These are phyloP conservation scores for Piprites chloris DNA, from an alignment of 2,113 vertebrate species.

Conservation along the genomic window DNA sequence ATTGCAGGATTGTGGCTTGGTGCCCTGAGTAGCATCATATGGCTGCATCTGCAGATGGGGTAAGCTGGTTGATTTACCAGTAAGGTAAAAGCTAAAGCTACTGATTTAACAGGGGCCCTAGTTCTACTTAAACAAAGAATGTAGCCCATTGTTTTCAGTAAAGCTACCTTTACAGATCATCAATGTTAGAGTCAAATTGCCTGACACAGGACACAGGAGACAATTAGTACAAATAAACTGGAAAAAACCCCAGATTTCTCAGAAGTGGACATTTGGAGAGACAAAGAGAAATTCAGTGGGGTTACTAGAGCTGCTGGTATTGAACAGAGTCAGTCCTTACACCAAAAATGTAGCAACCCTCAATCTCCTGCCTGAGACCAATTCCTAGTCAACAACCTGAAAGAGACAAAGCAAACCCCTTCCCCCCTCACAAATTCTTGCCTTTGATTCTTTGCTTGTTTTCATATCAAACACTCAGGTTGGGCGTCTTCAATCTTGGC, in stretches of 20 bases:
- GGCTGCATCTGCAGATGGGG: background rate
- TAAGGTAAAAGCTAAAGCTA: background rate
- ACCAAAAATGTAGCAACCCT: background rate
- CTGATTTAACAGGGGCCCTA: background rate
- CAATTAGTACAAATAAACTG: background rate
- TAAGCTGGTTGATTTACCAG: background rate
- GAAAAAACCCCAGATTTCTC: background rate
- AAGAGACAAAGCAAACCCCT: background rate
- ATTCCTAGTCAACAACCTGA: background rate
- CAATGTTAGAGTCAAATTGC: background rate
- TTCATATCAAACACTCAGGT: background rate
- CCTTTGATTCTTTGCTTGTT: background rate
- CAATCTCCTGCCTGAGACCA: background rate
- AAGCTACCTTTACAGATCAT: background rate
- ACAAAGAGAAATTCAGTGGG: background rate
- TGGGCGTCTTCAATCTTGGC: background rate
- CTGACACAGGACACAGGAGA: background rate
- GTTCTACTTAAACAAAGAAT: background rate
- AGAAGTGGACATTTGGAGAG: background rate
- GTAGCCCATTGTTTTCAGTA: background rate
- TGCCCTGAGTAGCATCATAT: background rate
- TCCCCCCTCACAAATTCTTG: background rate
- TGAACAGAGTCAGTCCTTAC: background rate
- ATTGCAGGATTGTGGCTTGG: background rate
- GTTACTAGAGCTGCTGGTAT: background rate